phyloP scores from a whole-genome alignment of 2,797 vertebrate species.

The Eulemur albifrons region DNA sequence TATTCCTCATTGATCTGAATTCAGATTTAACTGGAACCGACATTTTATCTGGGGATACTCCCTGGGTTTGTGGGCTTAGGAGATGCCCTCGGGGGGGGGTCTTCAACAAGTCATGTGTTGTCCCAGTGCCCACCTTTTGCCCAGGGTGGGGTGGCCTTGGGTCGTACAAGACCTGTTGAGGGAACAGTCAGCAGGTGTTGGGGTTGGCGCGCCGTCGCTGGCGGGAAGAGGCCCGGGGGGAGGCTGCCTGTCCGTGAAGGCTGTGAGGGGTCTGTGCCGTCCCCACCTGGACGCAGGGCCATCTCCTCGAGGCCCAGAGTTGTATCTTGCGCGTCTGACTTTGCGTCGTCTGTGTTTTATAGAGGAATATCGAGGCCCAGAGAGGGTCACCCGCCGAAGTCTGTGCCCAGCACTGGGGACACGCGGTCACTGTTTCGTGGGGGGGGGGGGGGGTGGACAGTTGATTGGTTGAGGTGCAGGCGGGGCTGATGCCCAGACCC shows the following conservation, averaged over 20 bases:
- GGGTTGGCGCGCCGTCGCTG: background rate
- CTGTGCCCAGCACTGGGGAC: background rate
- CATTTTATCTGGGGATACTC: background rate
- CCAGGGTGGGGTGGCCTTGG: background rate
- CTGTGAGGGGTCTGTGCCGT: background rate
- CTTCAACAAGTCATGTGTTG: background rate
- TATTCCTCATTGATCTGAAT: background rate
- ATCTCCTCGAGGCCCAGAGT: background rate
- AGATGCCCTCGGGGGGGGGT: background rate
- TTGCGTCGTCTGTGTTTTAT: background rate
- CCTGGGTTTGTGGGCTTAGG: background rate
- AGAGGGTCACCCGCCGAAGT: background rate
- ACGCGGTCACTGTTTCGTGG: background rate
- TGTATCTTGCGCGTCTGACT: background rate
- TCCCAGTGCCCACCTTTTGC: background rate
- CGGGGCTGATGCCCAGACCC: background rate
- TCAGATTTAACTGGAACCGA: too few species aligned
- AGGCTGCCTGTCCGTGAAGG: background rate
- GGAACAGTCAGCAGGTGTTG: background rate
- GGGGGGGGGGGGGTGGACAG: background rate
- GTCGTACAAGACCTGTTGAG: background rate
- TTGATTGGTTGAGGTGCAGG: background rate
- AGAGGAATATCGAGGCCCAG: background rate
- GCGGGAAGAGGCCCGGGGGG: background rate
- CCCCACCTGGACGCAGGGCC: background rate